phyloP scores from a whole-genome alignment of 1,140 invertebrate species.

The Nylanderia fulva region DNA sequence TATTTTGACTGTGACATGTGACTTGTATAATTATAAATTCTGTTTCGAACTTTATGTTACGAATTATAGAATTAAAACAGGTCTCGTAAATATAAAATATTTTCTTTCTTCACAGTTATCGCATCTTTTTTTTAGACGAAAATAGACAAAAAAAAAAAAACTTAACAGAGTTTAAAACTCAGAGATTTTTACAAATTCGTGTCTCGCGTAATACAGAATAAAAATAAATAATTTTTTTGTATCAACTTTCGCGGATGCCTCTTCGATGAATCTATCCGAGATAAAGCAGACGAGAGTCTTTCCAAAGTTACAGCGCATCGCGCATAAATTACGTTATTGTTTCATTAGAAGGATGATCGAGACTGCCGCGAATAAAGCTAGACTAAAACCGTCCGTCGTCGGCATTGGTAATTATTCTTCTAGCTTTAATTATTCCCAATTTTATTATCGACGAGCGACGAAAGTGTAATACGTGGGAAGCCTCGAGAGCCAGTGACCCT shows the following conservation, averaged over 20 bases:
- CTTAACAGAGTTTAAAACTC: background rate
- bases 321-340: background rate
- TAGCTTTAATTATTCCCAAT: slow-evolving; percentile 52
- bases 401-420: slow-evolving; percentile 22
- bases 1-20: too few species aligned
- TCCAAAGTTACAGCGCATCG: background rate
- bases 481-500: background rate
- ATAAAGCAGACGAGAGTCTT: background rate
- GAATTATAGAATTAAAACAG: too few species aligned
- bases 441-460: slow-evolving; percentile 32
- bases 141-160: slow-evolving; percentile 12
- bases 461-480: background rate
- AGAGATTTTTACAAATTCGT: background rate
- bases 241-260: background rate
- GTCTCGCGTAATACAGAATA: background rate
- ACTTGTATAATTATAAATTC: too few species aligned
- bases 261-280: background rate
- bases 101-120: background rate
- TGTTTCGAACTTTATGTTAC: too few species aligned
- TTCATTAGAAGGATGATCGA: background rate
- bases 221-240: background rate
- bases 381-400: background rate
- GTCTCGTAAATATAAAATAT: background rate
- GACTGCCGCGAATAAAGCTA: background rate
- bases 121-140: background rate